These are phyloP conservation scores for Circaetus cinerascens DNA, from an alignment of 2,113 vertebrate genomes.

Conservation along the genomic window DNA sequence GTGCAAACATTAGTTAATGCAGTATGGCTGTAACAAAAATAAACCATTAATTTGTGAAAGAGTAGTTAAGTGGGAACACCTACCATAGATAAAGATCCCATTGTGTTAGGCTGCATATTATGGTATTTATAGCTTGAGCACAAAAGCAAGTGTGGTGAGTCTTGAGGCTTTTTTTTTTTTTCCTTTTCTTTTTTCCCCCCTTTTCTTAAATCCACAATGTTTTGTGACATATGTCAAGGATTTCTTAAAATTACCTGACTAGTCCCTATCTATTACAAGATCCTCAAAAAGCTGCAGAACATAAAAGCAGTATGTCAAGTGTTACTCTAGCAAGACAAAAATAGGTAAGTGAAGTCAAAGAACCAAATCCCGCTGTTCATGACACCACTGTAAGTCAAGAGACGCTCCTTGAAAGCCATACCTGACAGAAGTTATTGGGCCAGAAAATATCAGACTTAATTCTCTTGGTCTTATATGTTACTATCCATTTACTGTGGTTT, in stretches of 20 bases:
- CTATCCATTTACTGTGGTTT: background rate
- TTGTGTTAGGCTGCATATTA: background rate
- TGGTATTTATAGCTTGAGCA: background rate
- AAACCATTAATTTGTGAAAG: background rate
- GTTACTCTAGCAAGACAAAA: background rate
- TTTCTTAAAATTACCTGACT: background rate
- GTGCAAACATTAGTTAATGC: background rate
- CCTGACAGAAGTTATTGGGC: background rate
- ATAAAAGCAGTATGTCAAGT: background rate
- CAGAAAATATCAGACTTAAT: background rate
- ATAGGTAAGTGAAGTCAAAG: background rate
- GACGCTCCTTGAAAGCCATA: background rate
- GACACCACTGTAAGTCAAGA: background rate
- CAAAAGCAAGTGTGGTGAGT: rapidly evolving
- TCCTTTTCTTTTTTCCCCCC: too few relatives aligned
- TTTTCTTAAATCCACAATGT: background rate
- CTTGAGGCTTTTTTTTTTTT: background rate
- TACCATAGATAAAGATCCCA: background rate
- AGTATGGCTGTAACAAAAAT: background rate
- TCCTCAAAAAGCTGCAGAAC: background rate
- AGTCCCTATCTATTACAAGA: background rate
- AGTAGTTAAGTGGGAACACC: background rate
- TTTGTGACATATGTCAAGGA: background rate
- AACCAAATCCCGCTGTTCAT: background rate
- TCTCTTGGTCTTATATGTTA: background rate